phyloP scores from a whole-genome alignment of 2,888 invertebrate genomes.

The Julus scandinavius region DNA sequence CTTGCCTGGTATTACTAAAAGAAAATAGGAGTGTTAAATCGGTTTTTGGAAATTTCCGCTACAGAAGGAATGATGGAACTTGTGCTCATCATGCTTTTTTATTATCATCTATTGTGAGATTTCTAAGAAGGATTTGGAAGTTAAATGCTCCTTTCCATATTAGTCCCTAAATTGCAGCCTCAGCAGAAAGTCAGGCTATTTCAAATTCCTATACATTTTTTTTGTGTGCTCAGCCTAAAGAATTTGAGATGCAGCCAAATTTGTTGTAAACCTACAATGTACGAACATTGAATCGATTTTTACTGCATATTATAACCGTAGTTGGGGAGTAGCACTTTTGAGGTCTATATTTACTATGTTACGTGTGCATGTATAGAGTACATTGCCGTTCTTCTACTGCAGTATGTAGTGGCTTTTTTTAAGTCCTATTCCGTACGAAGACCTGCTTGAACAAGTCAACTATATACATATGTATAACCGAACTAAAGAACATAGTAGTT shows the following conservation, averaged over 20 bases:
- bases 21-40: no score
- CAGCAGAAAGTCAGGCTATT: background rate
- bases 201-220: background rate
- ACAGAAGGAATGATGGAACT: no score
- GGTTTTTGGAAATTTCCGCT: no score
- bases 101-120: background rate
- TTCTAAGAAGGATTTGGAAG: background rate
- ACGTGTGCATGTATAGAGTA: no score
- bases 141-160: background rate
- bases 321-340: background rate
- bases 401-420: background rate
- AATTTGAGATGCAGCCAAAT: conserved; percentile 25
- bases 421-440: no score
- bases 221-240: background rate
- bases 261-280: background rate
- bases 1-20: no score
- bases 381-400: background rate
- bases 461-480: no score
- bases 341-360: background rate
- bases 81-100: background rate
- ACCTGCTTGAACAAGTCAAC: no score
- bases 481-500: no score
- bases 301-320: background rate
- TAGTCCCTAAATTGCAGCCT: background rate
- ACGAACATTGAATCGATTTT: background rate